Evolutionary conservation across 2,888 invertebrate species (phyloP).

Genomic region (Polyommatus iphigenia): DNA sequence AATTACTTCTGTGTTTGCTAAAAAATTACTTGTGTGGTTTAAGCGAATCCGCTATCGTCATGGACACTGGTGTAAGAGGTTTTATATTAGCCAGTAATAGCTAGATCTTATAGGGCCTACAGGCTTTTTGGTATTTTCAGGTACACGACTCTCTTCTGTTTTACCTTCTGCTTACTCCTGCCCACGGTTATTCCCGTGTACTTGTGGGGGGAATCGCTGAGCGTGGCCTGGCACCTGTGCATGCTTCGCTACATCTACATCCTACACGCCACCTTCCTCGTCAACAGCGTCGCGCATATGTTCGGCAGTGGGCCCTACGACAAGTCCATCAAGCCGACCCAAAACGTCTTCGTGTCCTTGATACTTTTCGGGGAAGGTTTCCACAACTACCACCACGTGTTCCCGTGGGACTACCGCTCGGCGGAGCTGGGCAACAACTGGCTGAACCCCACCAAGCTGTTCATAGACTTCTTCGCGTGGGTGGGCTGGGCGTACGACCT

Average conservation of each 20-base stretch:
- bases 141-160: constrained; percentile 81
- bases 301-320: constrained; percentile 73
- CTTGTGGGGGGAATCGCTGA: constrained; percentile 78
- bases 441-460: constrained; percentile 47
- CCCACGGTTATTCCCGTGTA: constrained; percentile 70
- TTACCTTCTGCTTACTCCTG: constrained; percentile 74
- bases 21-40: too few relatives aligned
- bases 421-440: constrained; percentile 51
- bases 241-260: constrained; percentile 76
- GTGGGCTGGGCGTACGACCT: constrained; percentile 53
- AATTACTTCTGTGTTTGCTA: too few relatives aligned
- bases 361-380: constrained; percentile 53
- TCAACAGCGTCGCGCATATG: constrained; percentile 83
- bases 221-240: constrained; percentile 56
- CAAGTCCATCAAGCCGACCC: constrained; percentile 47
- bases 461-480: constrained; percentile 56
- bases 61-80: too few relatives aligned
- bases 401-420: constrained; percentile 55
- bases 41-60: too few relatives aligned
- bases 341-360: constrained; percentile 47
- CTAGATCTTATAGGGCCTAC: not conserved
- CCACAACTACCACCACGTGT: constrained; percentile 59
- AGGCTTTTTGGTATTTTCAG: constrained; percentile 48
- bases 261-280: constrained; percentile 79
- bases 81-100: too few relatives aligned